Evolutionary conservation across 2,888 invertebrate species (phyloP).

Genomic region (Acleris holmiana): DNA sequence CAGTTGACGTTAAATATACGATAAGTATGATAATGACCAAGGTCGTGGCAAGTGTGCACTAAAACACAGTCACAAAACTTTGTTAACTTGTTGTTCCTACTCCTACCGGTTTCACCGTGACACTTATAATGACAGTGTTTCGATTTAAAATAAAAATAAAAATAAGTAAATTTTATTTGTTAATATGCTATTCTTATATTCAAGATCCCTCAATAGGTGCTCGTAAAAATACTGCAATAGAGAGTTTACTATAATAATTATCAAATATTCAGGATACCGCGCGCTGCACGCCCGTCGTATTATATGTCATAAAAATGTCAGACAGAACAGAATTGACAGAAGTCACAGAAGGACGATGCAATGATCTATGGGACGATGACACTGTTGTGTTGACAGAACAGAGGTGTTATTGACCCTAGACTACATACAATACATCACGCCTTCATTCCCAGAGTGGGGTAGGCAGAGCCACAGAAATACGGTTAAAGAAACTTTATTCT

Average conservation of each 20-base stretch:
- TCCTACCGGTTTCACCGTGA: constrained; percentile 22
- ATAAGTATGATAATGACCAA: constrained; percentile 65
- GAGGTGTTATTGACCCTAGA: background rate
- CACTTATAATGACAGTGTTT: background rate
- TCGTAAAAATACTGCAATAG: background rate
- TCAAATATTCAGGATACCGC: background rate
- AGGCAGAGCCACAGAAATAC: too few species aligned
- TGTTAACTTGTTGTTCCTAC: constrained; percentile 43
- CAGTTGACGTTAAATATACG: constrained; percentile 54
- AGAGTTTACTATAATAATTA: background rate
- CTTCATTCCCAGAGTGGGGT: too few species aligned
- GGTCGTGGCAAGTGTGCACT: constrained; percentile 49
- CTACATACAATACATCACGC: too few species aligned
- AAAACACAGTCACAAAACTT: constrained; percentile 20
- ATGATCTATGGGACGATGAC: too few species aligned
- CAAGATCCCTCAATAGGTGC: background rate
- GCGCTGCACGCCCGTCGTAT: background rate
- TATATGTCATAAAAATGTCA: too few species aligned
- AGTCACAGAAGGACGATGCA: too few species aligned
- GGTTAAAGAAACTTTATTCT: too few species aligned
- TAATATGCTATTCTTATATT: background rate
- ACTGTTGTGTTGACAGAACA: background rate
- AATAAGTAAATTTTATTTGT: background rate
- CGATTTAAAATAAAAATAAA: background rate
- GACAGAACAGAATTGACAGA: too few species aligned